Evolutionary conservation across 2,797 vertebrate genomes (phyloP), one percentile per base, ranked within the genome.

Genomic region (Gymnoscopelus microlampas): DNA sequence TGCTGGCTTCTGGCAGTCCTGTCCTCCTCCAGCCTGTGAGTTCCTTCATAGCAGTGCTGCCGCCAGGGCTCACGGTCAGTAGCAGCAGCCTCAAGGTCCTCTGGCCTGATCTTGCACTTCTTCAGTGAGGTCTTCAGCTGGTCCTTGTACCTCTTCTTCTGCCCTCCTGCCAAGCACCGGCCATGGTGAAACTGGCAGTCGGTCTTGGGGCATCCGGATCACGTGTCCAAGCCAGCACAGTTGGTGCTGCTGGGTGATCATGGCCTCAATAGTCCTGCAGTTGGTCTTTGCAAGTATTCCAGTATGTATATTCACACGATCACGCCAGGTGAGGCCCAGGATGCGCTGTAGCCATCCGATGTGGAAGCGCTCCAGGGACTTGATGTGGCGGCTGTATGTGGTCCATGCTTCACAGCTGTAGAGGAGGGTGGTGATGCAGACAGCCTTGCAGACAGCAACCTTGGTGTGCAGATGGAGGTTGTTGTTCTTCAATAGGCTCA

Each of bases 121-220:
- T 68, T 84, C 24, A 63, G 55, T 29, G 58, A 68, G 68, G 73
- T 78, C 73, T 66, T 74, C 65, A 86, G 81, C 78, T 66, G 69
- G 67, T 19, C 19, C 19, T 81, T 90, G 77, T 79, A 84, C 68
- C 74, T 54, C 73, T 78, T 68, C 65, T 79, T 76, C 66, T 59
- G 54, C 67, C 70, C 64, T 61, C 68, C 60, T 71, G 76, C 81
- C 84, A 79, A 87, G 87, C 82, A 58, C 15, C 44, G 75, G 71
- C 76, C 60, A 63, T 3, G 62, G 61, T 79, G 58, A 80, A 81
- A 78, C 83, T 77, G 73, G 61, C 70, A 75, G 69, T 0, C 1
- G 51, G 61, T 80, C 70, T 77, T 49, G 39, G 3, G 83, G 70
- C 63, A 44, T 74, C 53, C 62, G 70, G 70, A 77, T 80, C 63